phyloP scores from a whole-genome alignment of 2,888 invertebrate species.

The Orthosia incerta region DNA sequence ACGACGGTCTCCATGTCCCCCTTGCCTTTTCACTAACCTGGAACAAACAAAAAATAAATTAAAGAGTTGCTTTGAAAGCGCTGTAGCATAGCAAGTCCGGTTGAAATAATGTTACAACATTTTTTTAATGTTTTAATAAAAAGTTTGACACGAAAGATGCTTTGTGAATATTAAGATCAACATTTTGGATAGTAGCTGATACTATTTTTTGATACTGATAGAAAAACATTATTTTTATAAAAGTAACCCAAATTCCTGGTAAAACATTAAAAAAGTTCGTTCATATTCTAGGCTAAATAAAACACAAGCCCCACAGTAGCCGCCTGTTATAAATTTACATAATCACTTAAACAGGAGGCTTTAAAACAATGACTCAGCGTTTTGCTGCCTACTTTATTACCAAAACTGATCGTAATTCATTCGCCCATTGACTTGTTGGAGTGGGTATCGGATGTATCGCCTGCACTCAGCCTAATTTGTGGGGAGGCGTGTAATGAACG shows the following conservation, averaged over 20 bases:
- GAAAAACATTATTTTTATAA: neutral
- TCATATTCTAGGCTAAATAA: slow-evolving; percentile 9
- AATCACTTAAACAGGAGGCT: slow-evolving; percentile 58
- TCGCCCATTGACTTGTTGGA: slow-evolving; percentile 65
- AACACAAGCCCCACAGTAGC: slow-evolving; percentile 4
- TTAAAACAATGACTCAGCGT: slow-evolving; percentile 59
- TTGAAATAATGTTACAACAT: slow-evolving; percentile 32
- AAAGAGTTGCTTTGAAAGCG: slow-evolving; percentile 64
- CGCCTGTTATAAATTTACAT: slow-evolving; percentile 52
- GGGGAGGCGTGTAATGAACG: slow-evolving; percentile 71
- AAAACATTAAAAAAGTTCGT: slow-evolving; percentile 15
- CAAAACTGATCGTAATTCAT: slow-evolving; percentile 63
- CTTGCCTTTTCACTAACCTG: slow-evolving; percentile 79
- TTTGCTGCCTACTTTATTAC: slow-evolving; percentile 56
- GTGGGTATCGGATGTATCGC: slow-evolving; percentile 66
- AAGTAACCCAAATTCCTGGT: neutral
- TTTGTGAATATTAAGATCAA: slow-evolving; percentile 1
- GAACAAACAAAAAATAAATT: slow-evolving; percentile 82
- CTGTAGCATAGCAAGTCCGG: slow-evolving; percentile 31
- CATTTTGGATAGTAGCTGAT: neutral
- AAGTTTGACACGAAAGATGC: slow-evolving; percentile 4
- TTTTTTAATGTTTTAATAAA: slow-evolving; percentile 30
- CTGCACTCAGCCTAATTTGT: slow-evolving; percentile 81
- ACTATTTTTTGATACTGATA: neutral
- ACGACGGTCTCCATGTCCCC: slow-evolving; percentile 86